Conservation (phyloP, 2,113 vertebrate species). For the Pyrgilauda ruficollis region DNA sequence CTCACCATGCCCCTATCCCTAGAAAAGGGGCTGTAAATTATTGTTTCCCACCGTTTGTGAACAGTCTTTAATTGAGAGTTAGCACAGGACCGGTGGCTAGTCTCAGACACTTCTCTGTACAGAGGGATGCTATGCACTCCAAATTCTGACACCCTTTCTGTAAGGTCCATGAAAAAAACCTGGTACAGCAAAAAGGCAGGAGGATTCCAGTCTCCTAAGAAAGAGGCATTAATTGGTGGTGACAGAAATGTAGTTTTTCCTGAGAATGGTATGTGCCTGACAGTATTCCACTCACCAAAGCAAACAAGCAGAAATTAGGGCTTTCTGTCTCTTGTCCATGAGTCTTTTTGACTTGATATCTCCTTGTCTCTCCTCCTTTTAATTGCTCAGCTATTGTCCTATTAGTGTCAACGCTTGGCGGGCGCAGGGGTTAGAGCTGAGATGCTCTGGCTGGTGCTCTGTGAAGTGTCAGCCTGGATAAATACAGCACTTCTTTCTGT, state of each 20-base stretch:
- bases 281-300: conserved; percentile 40
- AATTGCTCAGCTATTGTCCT: conserved; percentile 54
- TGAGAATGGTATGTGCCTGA: conserved; percentile 27
- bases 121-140: not conserved
- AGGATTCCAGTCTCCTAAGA: not conserved
- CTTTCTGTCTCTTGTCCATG: conserved; percentile 49
- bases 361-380: conserved; percentile 27
- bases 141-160: not conserved
- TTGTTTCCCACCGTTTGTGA: not conserved
- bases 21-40: not conserved
- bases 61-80: not conserved
- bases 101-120: not conserved
- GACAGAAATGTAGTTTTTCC: conserved; percentile 28
- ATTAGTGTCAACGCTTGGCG: conserved; percentile 27
- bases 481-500: not conserved
- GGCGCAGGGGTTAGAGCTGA: not conserved
- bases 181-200: not conserved
- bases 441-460: conserved; percentile 22
- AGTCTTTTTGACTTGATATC: conserved; percentile 52
- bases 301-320: conserved; percentile 34
- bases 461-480: conserved; percentile 8
- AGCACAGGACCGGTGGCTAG: not conserved
- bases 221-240: conserved; percentile 29
- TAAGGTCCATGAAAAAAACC: not conserved
- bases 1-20: not conserved